A percentile compares a stretch with the other conserved stretches of the same genome.
phyloP scores from a whole-genome alignment of 92 coral and sea anemone genomes.

The Epizoanthus ramosus region DNA sequence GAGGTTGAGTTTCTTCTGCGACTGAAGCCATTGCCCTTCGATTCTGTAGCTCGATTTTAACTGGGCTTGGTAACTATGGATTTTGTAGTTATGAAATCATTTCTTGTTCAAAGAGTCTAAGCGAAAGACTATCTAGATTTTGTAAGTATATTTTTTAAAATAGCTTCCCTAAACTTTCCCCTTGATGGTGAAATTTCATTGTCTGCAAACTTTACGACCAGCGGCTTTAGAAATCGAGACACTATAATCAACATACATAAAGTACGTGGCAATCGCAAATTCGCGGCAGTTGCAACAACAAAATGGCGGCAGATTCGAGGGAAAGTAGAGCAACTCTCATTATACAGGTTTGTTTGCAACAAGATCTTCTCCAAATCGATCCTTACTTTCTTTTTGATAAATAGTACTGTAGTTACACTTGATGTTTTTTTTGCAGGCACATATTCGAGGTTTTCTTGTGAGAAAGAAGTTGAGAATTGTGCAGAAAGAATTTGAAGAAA shows the following conservation, averaged over 20 bases:
- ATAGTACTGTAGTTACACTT: not conserved
- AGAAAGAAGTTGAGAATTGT: conserved; percentile 69
- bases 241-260: conserved; percentile 1
- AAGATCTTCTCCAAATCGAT: not conserved
- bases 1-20: conserved; percentile 8
- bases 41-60: too few relatives aligned
- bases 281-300: not conserved
- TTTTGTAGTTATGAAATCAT: not conserved
- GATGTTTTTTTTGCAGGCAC: conserved; percentile 59
- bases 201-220: not conserved
- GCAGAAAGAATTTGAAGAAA: conserved; percentile 64
- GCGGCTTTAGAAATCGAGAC: not conserved
- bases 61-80: too few relatives aligned
- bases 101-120: not conserved
- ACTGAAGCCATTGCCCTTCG: conserved; percentile 54
- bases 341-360: conserved; percentile 44
- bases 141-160: not conserved
- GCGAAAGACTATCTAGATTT: not conserved
- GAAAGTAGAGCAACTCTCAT: not conserved
- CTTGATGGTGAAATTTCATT: conserved; percentile 9
- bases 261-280: not conserved
- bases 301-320: conserved; percentile 52
- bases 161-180: too few relatives aligned
- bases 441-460: conserved; percentile 70
- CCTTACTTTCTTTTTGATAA: not conserved